A percentile compares a stretch with the other conserved stretches of the same genome.
Conservation (phyloP, 2,113 vertebrate species). For the Neomonachus schauinslandi region DNA sequence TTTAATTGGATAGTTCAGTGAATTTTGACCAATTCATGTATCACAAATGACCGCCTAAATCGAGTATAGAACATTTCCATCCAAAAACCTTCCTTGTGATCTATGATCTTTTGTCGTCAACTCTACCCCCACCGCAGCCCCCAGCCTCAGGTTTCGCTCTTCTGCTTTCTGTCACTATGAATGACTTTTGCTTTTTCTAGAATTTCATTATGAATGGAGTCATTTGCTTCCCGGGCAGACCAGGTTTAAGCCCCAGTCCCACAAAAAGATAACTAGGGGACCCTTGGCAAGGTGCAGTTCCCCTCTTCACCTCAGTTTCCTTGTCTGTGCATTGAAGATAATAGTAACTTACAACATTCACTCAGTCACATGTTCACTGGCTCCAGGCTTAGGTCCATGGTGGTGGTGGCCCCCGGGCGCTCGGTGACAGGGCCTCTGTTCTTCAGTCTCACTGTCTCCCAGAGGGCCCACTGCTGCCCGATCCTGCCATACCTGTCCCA, state of each 20-base stretch:
- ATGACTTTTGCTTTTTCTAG: neutral
- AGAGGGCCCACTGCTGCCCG: no score
- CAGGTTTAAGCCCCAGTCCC: neutral
- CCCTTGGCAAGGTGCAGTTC: neutral
- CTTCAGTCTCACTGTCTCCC: neutral
- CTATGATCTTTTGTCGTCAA: neutral
- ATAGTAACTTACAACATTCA: neutral
- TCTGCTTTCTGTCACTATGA: neutral
- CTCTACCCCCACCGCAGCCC: accelerated
- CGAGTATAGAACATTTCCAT: neutral
- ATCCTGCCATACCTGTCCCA: neutral
- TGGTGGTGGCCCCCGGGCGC: neutral
- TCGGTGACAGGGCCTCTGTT: neutral
- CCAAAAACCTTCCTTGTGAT: neutral
- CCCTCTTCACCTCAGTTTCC: neutral
- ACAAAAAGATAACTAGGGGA: neutral
- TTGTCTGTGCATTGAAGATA: neutral
- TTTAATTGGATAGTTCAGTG: neutral
- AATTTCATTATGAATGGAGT: neutral
- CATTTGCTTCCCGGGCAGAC: neutral
- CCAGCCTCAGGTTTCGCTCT: accelerated
- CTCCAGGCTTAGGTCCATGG: neutral
- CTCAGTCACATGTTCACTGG: accelerated
- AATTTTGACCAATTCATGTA: neutral
- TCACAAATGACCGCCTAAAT: neutral